Base-by-base conservation (phyloP, 2,888 invertebrate genomes). In the Tenthredo scrophulariae region DNA sequence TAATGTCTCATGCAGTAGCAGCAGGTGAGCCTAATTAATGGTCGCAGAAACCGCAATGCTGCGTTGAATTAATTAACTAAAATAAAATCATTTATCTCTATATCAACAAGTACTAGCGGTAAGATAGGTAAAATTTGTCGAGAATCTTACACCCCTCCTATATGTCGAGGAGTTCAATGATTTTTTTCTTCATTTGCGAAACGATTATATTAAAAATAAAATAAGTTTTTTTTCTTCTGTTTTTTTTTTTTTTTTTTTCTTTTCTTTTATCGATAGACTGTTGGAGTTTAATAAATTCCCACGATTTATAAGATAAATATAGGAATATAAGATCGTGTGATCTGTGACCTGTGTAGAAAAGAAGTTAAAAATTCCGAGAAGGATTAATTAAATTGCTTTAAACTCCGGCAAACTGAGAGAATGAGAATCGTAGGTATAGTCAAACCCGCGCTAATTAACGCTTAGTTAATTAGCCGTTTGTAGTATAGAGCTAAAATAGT, bases 361-460 rank as follows among this genome's bases (percentile, higher is more conserved):
- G 26, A 62, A 62, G 26, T 62, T 6, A 37, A 22, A 62, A 62
- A 62, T 62, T 62, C 62, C 62, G 3, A 62, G 62, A 62, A 62
- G 62, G 62, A 26, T 62, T 26, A 26, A 62, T 62, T 62, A 62
- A 26, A 26, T 26, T 26, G 62, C 54, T 62, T 62, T 26, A 62
- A 62, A 62, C 62, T 26, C 26, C 26, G 26, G 62, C 13, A 22
- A 26, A 62, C 26, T 62, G 9, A 26, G 26, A 62, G 22, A 62
- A 26, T 62, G 26, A 13, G 26, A 26, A 62, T 22, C 26, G 26
- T 26, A 62, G 26, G 26, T 62, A 26, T 62, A 26, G 54, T 54
- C 54, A n/a, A 54, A 54, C 54, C 26, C 62, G 26, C 26, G 62
- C 62, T 62, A 62, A 62, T 62, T 62, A 62, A 62, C 62, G 62